Evolutionary conservation across 2,888 invertebrate species (phyloP).

Genomic region (Antheraea assamensis): DNA sequence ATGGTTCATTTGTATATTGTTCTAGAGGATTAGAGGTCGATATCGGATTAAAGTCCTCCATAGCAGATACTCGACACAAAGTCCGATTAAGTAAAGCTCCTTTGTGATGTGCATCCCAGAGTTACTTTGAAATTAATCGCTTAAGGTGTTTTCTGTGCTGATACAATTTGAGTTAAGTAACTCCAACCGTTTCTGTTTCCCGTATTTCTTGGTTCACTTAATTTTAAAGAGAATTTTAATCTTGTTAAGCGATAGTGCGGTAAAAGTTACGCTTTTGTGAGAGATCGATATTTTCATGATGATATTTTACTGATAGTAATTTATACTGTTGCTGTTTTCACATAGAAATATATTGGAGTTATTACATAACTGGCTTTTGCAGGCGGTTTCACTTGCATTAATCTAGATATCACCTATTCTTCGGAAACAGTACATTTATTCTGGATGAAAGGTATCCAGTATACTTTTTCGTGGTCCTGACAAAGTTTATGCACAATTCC

Average conservation of each 20-base stretch:
- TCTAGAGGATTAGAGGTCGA: conserved; percentile 47
- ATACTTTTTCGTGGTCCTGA: too few relatives aligned
- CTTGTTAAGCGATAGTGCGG: background rate
- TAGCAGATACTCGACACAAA: conserved; percentile 50
- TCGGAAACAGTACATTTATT: too few relatives aligned
- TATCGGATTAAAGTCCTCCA: conserved; percentile 53
- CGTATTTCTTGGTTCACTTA: conserved; percentile 5
- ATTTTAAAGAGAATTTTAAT: background rate
- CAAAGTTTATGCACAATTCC: too few relatives aligned
- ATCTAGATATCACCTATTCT: too few relatives aligned
- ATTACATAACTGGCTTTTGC: too few relatives aligned
- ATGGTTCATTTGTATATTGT: conserved; percentile 23
- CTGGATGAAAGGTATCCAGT: too few relatives aligned
- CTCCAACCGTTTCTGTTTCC: background rate
- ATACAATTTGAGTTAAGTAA: conserved; percentile 17
- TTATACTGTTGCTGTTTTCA: too few relatives aligned
- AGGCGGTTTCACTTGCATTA: too few relatives aligned
- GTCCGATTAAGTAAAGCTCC: conserved; percentile 62
- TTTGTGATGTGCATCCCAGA: conserved; percentile 49
- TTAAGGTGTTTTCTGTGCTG: conserved; percentile 26
- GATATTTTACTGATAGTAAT: background rate
- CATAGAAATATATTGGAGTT: too few relatives aligned
- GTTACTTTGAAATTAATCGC: conserved; percentile 34
- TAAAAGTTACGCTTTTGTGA: background rate
- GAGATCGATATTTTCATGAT: background rate